Conservation (phyloP, 2,797 vertebrate genomes). For the Heliangelus exortis region DNA sequence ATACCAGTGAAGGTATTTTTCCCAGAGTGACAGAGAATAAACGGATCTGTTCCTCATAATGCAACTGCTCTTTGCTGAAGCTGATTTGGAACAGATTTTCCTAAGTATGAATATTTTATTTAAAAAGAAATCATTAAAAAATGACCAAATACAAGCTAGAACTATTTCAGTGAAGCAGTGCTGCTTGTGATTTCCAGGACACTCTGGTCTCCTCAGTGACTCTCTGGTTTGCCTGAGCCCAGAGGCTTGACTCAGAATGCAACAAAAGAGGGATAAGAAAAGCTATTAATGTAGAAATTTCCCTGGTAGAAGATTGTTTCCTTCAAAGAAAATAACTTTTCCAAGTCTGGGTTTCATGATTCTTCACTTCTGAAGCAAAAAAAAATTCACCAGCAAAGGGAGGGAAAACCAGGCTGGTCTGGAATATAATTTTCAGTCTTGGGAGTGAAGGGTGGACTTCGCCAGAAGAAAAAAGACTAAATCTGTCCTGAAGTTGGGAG, state of each 20-base stretch:
- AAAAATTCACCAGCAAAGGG: neutral
- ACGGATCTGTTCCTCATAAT: neutral
- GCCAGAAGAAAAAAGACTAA: neutral
- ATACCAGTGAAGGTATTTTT: neutral
- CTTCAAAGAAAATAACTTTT: constrained; percentile 19
- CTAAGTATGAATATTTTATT: neutral
- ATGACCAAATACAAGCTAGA: neutral
- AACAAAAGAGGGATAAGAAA: neutral
- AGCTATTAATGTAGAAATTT: neutral
- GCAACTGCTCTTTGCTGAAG: neutral
- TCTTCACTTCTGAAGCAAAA: neutral
- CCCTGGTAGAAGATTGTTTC: neutral
- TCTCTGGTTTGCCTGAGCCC: neutral
- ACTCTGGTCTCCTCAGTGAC: neutral
- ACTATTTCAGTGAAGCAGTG: fast-evolving
- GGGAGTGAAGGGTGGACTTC: neutral
- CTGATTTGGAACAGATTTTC: constrained; percentile 1
- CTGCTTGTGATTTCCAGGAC: neutral
- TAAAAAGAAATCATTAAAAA: neutral
- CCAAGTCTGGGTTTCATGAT: neutral
- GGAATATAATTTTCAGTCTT: constrained; percentile 9
- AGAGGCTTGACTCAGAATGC: neutral
- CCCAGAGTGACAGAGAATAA: neutral
- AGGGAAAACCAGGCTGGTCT: neutral
- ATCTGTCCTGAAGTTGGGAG: neutral